These are phyloP conservation scores for Dendronephthya gigantea DNA, from an alignment of 64 coral and sea anemone species.

Conservation along the genomic window DNA sequence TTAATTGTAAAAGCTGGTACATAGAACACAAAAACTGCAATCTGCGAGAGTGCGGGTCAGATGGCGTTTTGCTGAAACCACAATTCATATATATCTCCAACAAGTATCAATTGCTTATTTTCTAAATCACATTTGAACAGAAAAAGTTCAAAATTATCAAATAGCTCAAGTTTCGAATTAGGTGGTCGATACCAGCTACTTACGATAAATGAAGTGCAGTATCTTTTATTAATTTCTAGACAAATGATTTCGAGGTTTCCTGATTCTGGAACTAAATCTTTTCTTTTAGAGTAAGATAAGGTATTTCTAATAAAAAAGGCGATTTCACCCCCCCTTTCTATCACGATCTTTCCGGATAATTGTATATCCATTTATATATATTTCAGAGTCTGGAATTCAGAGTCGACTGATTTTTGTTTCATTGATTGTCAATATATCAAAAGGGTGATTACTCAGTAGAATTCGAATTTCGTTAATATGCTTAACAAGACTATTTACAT, in stretches of 20 bases:
- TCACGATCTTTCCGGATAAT: constrained; percentile 31
- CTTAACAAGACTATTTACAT: constrained; percentile 11
- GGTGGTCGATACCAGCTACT: constrained; percentile 29
- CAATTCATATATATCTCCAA: constrained; percentile 3
- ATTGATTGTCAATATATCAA: constrained; percentile 33
- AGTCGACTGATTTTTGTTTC: constrained; percentile 24
- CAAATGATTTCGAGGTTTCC: constrained; percentile 21
- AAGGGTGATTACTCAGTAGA: background rate
- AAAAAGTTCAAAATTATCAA: constrained; percentile 12
- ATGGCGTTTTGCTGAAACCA: background rate
- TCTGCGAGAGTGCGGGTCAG: background rate
- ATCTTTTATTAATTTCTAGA: constrained; percentile 32
- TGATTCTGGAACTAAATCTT: constrained; percentile 19
- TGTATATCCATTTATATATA: constrained; percentile 28
- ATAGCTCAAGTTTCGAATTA: background rate
- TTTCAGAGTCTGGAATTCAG: background rate
- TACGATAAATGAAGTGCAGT: constrained; percentile 25
- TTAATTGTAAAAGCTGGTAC: background rate
- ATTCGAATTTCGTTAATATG: constrained; percentile 36
- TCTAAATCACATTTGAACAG: background rate
- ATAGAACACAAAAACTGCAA: background rate
- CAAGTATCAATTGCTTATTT: background rate
- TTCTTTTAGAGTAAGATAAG: constrained; percentile 18
- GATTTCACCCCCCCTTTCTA: constrained; percentile 17
- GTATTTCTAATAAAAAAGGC: constrained; percentile 25